phyloP scores from a whole-genome alignment of 2,888 invertebrate species.

The Lasioglossum morio region DNA sequence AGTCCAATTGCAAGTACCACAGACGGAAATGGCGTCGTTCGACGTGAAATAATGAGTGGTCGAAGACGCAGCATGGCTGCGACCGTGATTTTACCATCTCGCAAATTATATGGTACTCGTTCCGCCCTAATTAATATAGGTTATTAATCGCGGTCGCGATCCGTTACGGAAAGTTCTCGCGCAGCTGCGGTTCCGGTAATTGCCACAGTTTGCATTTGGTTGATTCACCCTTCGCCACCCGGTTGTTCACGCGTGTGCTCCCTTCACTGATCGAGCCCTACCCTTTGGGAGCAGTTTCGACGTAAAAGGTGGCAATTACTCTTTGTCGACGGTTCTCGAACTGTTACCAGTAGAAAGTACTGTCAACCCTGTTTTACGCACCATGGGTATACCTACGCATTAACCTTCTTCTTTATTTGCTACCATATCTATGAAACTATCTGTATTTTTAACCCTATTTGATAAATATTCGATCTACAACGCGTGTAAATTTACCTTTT shows the following conservation, averaged over 20 bases:
- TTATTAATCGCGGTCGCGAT: constrained; percentile 72
- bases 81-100: constrained; percentile 67
- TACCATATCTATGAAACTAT: neutral
- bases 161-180: constrained; percentile 72
- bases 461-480: neutral
- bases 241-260: constrained; percentile 12
- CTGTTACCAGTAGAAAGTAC: neutral
- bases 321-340: neutral
- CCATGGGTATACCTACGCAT: neutral
- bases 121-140: constrained; percentile 72
- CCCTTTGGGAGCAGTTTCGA: constrained; percentile 10
- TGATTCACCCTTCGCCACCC: constrained; percentile 46
- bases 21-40: constrained; percentile 30
- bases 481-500: neutral
- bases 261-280: constrained; percentile 1
- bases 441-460: neutral
- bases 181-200: constrained; percentile 71
- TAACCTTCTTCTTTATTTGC: neutral
- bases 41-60: constrained; percentile 66
- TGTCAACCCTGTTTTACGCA: neutral
- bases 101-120: constrained; percentile 60
- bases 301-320: constrained; percentile 5
- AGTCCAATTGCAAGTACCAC: constrained; percentile 12
- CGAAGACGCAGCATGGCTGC: constrained; percentile 58
- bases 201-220: constrained; percentile 68